These are phyloP conservation scores for Saiga tatarica DNA, from an alignment of 2,113 vertebrate species.

Conservation along the genomic window DNA sequence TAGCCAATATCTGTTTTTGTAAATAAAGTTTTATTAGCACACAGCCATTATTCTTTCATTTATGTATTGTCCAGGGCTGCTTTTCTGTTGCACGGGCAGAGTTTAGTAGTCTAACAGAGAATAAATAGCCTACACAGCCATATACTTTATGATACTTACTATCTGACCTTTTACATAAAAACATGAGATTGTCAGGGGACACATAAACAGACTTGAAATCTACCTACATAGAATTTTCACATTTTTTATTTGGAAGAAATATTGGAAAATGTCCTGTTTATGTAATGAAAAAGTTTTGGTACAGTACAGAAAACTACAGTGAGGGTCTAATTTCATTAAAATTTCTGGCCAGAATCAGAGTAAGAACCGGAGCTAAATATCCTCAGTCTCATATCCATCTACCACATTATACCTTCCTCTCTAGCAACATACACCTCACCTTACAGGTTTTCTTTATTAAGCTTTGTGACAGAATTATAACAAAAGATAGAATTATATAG, in stretches of 20 bases:
- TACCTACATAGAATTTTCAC: background rate
- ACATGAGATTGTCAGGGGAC: background rate
- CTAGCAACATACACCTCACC: background rate
- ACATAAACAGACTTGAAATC: background rate
- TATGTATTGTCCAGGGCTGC: background rate
- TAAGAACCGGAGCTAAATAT: background rate
- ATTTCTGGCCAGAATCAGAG: background rate
- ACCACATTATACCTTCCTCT: background rate
- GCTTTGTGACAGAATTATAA: background rate
- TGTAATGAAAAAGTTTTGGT: background rate
- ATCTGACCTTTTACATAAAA: background rate
- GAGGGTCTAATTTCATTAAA: background rate
- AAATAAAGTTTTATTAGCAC: constrained; percentile 11
- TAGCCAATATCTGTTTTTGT: background rate
- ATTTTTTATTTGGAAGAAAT: background rate
- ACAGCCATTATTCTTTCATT: background rate
- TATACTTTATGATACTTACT: background rate
- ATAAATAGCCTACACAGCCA: background rate
- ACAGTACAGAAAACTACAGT: background rate
- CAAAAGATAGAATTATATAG: background rate
- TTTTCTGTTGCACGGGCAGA: background rate
- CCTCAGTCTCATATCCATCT: background rate
- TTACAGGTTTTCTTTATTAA: background rate
- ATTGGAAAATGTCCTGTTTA: background rate
- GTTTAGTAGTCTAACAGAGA: background rate